phyloP scores from a whole-genome alignment of 1,140 invertebrate species.

The Lithobius niger region DNA sequence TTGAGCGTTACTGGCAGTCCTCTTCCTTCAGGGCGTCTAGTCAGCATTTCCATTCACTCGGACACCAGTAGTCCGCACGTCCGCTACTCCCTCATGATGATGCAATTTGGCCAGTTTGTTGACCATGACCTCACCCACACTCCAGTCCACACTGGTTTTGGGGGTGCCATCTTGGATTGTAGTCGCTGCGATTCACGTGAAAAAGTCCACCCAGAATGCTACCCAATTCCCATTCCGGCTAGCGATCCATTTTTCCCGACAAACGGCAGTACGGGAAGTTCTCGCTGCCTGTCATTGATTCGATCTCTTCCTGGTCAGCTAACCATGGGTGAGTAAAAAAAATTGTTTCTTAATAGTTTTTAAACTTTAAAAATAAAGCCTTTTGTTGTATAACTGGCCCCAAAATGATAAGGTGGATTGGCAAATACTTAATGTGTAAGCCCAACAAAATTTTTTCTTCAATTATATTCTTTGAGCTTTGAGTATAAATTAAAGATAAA shows the following conservation, averaged over 20 bases:
- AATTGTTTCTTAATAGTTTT: no score
- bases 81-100: slow-evolving; percentile 47
- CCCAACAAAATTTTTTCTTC: no score
- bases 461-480: no score
- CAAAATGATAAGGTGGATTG: no score
- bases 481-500: no score
- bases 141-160: slow-evolving; percentile 37
- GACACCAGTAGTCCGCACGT: slow-evolving; percentile 74
- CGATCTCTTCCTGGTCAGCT: slow-evolving; percentile 44
- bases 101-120: slow-evolving; percentile 42
- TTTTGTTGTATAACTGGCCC: no score
- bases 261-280: slow-evolving; percentile 32
- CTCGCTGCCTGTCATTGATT: slow-evolving; percentile 43
- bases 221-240: slow-evolving; percentile 41
- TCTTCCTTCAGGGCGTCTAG: slow-evolving; percentile 62
- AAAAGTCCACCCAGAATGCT: slow-evolving; percentile 40
- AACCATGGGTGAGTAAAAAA: slow-evolving; percentile 32
- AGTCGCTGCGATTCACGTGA: slow-evolving; percentile 32
- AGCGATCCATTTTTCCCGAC: slow-evolving; percentile 41
- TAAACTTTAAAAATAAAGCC: no score
- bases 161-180: slow-evolving; percentile 35
- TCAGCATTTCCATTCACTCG: slow-evolving; percentile 74
- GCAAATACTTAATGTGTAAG: no score
- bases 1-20: slow-evolving; percentile 54
- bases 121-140: slow-evolving; percentile 46